phyloP scores from a whole-genome alignment of 1,140 invertebrate genomes.

The Hermatobates lingyangjiaoensis region DNA sequence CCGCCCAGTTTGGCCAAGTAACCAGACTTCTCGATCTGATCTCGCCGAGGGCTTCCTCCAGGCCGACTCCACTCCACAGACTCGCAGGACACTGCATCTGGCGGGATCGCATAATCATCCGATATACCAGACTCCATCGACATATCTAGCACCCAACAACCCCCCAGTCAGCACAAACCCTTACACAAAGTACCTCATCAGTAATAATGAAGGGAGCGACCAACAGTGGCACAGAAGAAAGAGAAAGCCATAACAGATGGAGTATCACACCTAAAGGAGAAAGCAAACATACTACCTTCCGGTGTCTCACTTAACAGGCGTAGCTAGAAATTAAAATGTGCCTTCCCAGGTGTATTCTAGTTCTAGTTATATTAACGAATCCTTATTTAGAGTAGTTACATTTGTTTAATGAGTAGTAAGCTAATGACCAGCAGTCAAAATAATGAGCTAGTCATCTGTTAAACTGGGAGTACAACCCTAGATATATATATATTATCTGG shows the following conservation, averaged over 20 bases:
- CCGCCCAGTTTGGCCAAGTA: conserved; percentile 86
- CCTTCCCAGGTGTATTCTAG: no score
- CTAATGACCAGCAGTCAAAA: no score
- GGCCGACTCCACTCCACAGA: conserved; percentile 25
- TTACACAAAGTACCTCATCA: background rate
- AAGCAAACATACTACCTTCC: no score
- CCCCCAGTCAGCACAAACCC: background rate
- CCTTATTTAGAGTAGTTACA: no score
- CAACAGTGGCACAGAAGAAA: background rate
- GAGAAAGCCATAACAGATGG: background rate
- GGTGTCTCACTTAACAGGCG: no score
- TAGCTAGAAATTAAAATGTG: no score
- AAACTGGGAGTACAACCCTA: no score
- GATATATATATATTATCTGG: no score
- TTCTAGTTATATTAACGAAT: no score
- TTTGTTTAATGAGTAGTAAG: no score
- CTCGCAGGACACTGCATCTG: conserved; percentile 65
- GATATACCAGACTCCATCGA: conserved; percentile 84
- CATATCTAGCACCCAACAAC: conserved; percentile 33
- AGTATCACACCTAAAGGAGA: no score
- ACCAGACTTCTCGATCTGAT: conserved; percentile 62
- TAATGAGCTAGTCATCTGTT: no score
- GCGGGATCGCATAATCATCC: conserved; percentile 89
- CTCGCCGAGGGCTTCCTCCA: conserved; percentile 10
- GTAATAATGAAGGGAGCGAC: background rate